Percentiles rank a stretch among this genome's conserved stretches.
Conservation (phyloP, 2,888 invertebrate species). For the Drosophila histrio region DNA sequence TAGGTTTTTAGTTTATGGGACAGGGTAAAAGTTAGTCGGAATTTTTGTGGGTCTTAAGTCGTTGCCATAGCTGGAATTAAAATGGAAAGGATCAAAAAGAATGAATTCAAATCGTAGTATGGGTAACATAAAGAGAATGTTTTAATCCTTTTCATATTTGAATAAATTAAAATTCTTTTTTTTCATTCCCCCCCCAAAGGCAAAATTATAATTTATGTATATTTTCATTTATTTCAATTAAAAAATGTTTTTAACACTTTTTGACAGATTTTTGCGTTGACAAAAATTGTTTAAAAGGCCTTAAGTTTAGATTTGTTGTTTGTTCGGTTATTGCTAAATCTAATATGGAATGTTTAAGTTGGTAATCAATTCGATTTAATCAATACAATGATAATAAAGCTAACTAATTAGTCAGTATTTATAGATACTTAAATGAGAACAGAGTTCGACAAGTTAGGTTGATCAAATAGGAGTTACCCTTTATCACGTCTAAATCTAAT, state of each 20-base stretch:
- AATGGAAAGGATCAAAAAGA: slow-evolving; percentile 20
- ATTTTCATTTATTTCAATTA: slow-evolving; percentile 37
- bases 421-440: too few species aligned
- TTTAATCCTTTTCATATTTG: slow-evolving; percentile 29
- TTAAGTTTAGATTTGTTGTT: background rate
- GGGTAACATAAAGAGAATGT: slow-evolving; percentile 6
- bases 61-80: background rate
- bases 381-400: too few species aligned
- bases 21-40: slow-evolving; percentile 8
- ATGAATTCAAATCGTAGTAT: slow-evolving; percentile 30
- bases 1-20: background rate
- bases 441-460: too few species aligned
- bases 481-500: too few species aligned
- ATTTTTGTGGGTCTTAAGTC: background rate
- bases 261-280: background rate
- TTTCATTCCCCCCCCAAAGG: too few species aligned
- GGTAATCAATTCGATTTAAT: too few species aligned
- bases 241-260: background rate
- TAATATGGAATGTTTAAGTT: too few species aligned
- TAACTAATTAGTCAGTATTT: too few species aligned
- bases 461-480: too few species aligned
- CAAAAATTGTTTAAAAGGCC: background rate
- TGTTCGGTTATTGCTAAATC: background rate
- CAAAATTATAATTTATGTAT: background rate
- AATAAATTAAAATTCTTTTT: slow-evolving; percentile 18